Evolutionary conservation across 2,113 vertebrate genomes (phyloP).

Genomic region (Chloebia gouldiae): DNA sequence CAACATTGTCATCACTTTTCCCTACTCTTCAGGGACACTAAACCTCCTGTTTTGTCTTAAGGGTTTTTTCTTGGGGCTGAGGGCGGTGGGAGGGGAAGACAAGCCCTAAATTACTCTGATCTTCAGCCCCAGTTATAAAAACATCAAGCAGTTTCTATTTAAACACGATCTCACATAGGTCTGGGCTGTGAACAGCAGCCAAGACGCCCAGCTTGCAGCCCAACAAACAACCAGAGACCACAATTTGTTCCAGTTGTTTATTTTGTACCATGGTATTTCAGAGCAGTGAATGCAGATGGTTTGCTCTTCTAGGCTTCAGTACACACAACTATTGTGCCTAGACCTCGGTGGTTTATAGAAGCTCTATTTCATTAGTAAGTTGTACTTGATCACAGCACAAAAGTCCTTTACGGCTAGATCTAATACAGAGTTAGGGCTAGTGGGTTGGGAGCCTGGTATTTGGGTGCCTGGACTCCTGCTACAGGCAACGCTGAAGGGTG

Average conservation of each 20-base stretch:
- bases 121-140: neutral
- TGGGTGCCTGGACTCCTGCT: constrained; percentile 50
- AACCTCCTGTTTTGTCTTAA: neutral
- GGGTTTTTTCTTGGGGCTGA: fast-evolving
- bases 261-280: constrained; percentile 44
- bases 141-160: neutral
- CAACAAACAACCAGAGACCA: neutral
- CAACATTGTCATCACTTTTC: neutral
- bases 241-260: constrained; percentile 35
- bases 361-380: constrained; percentile 49
- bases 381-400: constrained; percentile 47
- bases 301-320: constrained; percentile 48
- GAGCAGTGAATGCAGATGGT: constrained; percentile 50
- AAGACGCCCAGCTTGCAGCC: neutral
- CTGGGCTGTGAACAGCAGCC: neutral
- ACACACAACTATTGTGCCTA: constrained; percentile 43
- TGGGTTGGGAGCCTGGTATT: neutral
- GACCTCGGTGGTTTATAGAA: constrained; percentile 47
- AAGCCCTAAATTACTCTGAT: neutral
- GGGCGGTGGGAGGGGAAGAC: neutral
- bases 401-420: constrained; percentile 57
- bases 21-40: neutral
- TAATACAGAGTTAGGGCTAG: constrained; percentile 60
- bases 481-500: constrained; percentile 35
- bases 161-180: neutral